Percentiles rank a stretch among this genome's conserved stretches.
phyloP scores from a whole-genome alignment of 2,888 invertebrate species.

The Noctua janthe region DNA sequence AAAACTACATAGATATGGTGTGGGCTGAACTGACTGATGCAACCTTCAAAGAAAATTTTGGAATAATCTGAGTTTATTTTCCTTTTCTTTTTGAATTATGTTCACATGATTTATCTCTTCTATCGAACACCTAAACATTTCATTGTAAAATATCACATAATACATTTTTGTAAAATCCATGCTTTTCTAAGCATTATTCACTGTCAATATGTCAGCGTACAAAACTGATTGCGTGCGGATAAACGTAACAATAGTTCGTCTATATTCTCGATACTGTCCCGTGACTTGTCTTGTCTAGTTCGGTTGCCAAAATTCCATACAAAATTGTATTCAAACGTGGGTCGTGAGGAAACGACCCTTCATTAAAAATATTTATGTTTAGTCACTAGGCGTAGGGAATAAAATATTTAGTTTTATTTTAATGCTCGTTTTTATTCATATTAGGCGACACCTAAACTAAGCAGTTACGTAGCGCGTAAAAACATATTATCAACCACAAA shows the following conservation, averaged over 20 bases:
- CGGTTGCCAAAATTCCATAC: conserved; percentile 77
- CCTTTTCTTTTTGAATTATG: background rate
- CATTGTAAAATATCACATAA: background rate
- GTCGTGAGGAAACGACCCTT: conserved; percentile 60
- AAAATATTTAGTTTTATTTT: background rate
- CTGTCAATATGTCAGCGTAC: conserved; percentile 38
- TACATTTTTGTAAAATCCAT: background rate
- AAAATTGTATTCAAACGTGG: conserved; percentile 36
- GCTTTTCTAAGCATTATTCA: conserved; percentile 13
- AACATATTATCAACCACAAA: background rate
- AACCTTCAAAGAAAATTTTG: background rate
- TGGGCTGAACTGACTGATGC: background rate
- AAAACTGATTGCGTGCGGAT: conserved; percentile 46
- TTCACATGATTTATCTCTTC: conserved; percentile 1
- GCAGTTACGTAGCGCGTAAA: background rate
- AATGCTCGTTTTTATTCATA: background rate
- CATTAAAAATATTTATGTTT: conserved; percentile 62
- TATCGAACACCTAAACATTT: conserved; percentile 9
- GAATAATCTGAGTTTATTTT: background rate
- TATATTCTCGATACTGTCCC: conserved; percentile 62
- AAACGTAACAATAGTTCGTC: conserved; percentile 53
- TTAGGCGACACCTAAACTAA: background rate
- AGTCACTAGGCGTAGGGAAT: conserved; percentile 49
- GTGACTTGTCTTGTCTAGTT: conserved; percentile 74
- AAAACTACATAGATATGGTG: background rate